Evolutionary conservation across 2,888 invertebrate species (phyloP), one percentile per base, ranked within the genome.

Genomic region (Caenorhabditis sp.): DNA sequence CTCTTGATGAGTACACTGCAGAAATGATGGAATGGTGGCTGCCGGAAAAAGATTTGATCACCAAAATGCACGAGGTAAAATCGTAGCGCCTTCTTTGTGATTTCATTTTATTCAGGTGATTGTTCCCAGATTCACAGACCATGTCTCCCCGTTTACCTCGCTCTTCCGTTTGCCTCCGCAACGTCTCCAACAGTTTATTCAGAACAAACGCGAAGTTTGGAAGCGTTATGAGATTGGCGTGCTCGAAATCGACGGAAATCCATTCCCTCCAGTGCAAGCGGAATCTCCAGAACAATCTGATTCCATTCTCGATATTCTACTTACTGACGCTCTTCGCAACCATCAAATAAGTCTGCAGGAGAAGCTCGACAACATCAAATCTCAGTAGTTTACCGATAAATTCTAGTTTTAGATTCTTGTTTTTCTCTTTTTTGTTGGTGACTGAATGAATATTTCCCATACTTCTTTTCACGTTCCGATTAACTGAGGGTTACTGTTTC

Each of bases 11-110:
- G 22, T 87, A 88, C 71, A 88, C 88, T 6, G 70, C 71, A 11
- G 85, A 88, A 59, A 88, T 88, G 88, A 80, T 84, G 74, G 79
- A 86, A 24, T 88, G 88, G 88, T 88, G 88, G 88, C 76, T 88
- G 30, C 78, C 83, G 24, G 88, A 88, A 46, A 78, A 80, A 24
- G 84, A 81, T 66, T 63, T 84, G 43, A 80, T 80, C 43, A 61
- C 61, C 24, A 84, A 84, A 55, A 78, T 84, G 78, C 72, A 80
- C 46, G 81, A 84, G 65, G 84, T 83, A 27, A n/a, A n/a, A n/a
- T n/a, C n/a, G n/a, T n/a, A n/a, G n/a, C n/a, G n/a, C n/a, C n/a
- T n/a, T n/a, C n/a, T n/a, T n/a, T 6, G 17, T 22, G 27, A 41
- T 7, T 6, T 11, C 22, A 35, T 71, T 43, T 1, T 27, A 46